These are phyloP conservation scores for Amphipyra berbera DNA, from an alignment of 2,888 invertebrate genomes.

Conservation along the genomic window DNA sequence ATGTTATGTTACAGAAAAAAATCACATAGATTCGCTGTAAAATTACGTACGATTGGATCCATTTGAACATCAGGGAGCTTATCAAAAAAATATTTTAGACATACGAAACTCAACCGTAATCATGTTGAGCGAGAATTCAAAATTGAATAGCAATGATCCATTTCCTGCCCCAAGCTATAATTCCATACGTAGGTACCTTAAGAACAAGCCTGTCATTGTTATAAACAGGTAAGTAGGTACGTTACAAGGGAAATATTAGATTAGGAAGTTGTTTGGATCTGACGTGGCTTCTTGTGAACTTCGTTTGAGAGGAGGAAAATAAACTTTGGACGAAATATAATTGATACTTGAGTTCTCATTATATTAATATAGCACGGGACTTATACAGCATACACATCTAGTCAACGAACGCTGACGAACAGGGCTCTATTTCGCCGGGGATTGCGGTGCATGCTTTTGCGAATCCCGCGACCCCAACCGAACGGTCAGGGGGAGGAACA, in stretches of 20 bases:
- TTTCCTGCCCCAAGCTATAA: slow-evolving; percentile 39
- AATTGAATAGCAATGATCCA: slow-evolving; percentile 3
- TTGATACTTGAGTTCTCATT: no score
- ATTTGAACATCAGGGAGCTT: slow-evolving; percentile 25
- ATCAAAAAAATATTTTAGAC: slow-evolving; percentile 20
- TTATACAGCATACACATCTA: no score
- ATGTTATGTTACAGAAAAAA: slow-evolving; percentile 5
- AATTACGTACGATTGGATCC: slow-evolving; percentile 40
- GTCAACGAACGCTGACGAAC: no score
- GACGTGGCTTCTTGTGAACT: slow-evolving; percentile 16
- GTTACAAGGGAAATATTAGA: slow-evolving; percentile 17
- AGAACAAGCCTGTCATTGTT: slow-evolving; percentile 50
- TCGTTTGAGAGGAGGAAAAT: slow-evolving; percentile 2
- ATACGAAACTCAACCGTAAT: slow-evolving; percentile 17
- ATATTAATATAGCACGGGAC: no score
- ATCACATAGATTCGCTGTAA: slow-evolving; percentile 36
- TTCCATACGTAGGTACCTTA: slow-evolving; percentile 34
- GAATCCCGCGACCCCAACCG: no score
- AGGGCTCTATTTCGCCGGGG: no score
- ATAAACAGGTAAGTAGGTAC: slow-evolving; percentile 33
- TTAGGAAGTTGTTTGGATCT: slow-evolving; percentile 24
- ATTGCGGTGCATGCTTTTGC: no score
- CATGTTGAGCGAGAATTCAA: neutral
- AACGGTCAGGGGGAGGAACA: no score
- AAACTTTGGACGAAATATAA: neutral